A percentile compares a stretch with the other conserved stretches of the same genome.
Conservation (phyloP, 2,113 vertebrate genomes). For the Megaceryle maxima region DNA sequence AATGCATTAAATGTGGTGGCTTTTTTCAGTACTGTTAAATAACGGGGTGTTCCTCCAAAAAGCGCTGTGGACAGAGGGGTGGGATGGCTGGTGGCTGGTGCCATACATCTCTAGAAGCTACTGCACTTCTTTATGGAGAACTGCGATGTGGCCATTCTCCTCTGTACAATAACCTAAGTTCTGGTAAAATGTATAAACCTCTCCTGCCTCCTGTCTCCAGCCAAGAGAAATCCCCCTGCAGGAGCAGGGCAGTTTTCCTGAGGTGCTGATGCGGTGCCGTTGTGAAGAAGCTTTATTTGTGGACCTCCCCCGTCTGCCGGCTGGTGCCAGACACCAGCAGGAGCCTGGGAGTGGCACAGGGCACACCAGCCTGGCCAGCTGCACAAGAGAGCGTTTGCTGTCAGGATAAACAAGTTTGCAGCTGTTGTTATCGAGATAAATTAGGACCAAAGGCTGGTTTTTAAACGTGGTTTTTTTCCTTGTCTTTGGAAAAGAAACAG, state of each 20-base stretch:
- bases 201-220: not conserved
- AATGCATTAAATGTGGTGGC: not conserved
- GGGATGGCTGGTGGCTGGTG: not conserved
- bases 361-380: not conserved
- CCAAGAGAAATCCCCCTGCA: not conserved
- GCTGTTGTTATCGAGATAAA: not conserved
- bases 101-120: not conserved
- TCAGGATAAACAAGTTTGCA: not conserved
- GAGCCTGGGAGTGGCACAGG: not conserved
- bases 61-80: fast-evolving
- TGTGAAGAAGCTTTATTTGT: not conserved
- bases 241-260: not conserved
- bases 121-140: not conserved
- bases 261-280: not conserved
- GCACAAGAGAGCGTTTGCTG: not conserved
- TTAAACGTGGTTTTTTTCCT: not conserved
- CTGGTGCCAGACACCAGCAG: not conserved
- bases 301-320: fast-evolving
- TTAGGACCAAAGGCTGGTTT: not conserved
- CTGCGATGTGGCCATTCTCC: not conserved
- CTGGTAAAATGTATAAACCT: not conserved
- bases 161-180: fast-evolving
- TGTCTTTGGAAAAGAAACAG: not conserved
- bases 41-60: not conserved
- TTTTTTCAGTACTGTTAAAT: not conserved